Evolutionary conservation across 2,113 vertebrate genomes (phyloP), one percentile per base, ranked within the genome.

Genomic region (Petroica traversi): DNA sequence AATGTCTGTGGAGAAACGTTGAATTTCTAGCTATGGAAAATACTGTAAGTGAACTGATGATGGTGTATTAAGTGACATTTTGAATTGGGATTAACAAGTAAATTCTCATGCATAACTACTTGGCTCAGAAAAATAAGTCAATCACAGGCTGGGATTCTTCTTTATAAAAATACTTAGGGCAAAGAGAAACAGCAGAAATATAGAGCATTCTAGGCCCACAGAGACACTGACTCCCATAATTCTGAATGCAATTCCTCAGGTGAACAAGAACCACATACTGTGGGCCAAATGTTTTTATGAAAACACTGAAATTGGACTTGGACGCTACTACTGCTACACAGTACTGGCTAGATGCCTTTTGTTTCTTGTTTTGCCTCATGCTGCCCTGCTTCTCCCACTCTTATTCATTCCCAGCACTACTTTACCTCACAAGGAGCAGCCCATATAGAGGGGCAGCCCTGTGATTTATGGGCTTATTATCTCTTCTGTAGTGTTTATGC

Each of bases 21-120:
- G 51, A 69, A 91, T 85, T 89, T 92, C 71, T 51, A 77, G 26
- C 67, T 74, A 69, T 61, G 82, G 75, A 96, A 94, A 96, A 92
- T 80, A 80, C 63, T 83, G 48, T 66, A 83, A 77, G 64, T 86
- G 67, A 91, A 68, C 36, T 22, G 71, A 90, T 61, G 51, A 94
- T 29, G 49, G 55, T 61, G 29, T 79, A 66, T 84, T 94, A 96
- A 93, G 69, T 80, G 72, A 84, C 45, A 84, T 77, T 92, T 92
- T 80, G 61, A 95, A 77, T 63, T 80, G 72, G 36, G 72, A 96
- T 96, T 95, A 93, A 77, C 51, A 77, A 72, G 29, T 76, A 85
- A 57, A 94, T 71, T 93, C 71, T 93, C 36, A 2, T 74, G 41
- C 25, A 45, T 67, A 85, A 85, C 8, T 72, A 80, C 48, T n/a